Base-by-base conservation (phyloP, 2,888 invertebrate species). In the Tridacna crocea region DNA sequence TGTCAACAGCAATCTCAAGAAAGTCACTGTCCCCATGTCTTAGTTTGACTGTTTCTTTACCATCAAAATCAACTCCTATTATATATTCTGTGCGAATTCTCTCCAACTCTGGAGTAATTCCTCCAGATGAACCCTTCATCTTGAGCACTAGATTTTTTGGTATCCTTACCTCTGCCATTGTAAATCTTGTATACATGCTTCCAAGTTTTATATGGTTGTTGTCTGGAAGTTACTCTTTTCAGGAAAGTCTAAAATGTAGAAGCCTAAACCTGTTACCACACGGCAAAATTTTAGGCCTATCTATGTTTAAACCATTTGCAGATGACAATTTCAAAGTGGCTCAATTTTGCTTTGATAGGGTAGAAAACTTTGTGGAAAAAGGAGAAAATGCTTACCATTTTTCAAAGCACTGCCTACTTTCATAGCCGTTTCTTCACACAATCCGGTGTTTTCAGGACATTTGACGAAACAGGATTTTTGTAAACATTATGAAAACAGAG, bases 101-200 rank as follows among this genome's bases (percentile, higher is more conserved):
- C n/a, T 83, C 66, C 1, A 79, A 47, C n/a, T 73, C 27, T 11
- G 66, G 19, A 66, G 8, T 73, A 8, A 80, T 77, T 24, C 80
- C 80, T 60, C 66, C 60, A n/a, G 58, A 19, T 46, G 26, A n/a
- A 15, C 48, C 51, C 26, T 80, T 73, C 22, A 76, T 36, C n/a
- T n/a, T n/a, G 15, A 36, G 15, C 15, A 80, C 76, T 51, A 76
- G 12, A 2, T 36, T 51, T 10, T 12, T 1, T 15, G 76, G 66
- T 22, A 73, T 0, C 17, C 0, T 73, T 51, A 47, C 22, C 24
- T 48, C 51, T 47, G 51, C 70, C 51, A 47, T 47, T 11, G 12
- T 68, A 19, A 15, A 15, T 55, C 17, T 15, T 55, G 55, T 55
- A 55, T 51, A 13, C 51, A 11, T 55, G 55, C 19, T 55, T 36